Evolutionary conservation across 2,888 invertebrate species (phyloP), one percentile per base, ranked within the genome.

Genomic region (Drosophila kokeensis): DNA sequence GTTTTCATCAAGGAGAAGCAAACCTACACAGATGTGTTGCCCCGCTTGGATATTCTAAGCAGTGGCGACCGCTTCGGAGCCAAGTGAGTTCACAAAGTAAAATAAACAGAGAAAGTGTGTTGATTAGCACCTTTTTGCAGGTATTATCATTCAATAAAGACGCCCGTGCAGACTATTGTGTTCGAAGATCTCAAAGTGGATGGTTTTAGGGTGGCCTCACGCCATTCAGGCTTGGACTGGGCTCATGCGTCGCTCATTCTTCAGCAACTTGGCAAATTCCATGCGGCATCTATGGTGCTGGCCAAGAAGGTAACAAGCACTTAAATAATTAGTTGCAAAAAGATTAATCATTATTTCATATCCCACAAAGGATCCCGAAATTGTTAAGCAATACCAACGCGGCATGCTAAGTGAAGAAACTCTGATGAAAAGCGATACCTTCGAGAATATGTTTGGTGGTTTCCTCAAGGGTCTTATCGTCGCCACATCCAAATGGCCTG

Each of bases 251-350:
- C 92, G 38, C 69, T 94, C 54, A 93, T 94, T 1, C 81, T 95
- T 5, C 92, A 93, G 62, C 94, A 94, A 76, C 87, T 95, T 75
- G 95, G 94, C 0, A 93, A 92, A 67, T 93, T 94, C 75, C 95
- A 95, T 79, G 95, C 94, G 1, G 92, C 93, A 18, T 94, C 95
- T 0, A 93, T 94, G 64, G 93, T 94, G 34, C 80, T 95, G 57
- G 93, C 92, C 61, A 94, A 94, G 81, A 94, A 94, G 93, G 95
- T 90, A 74, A 64, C 4, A 7, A n/a, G 2, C 10, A 6, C 4
- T n/a, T 6, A 11, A 10, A 18, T 36, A 18, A 11, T 8, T 18
- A 4, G 7, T 1, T 1, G 29, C 2, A 4, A 2, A 27, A 10
- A 13, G 21, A n/a, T 6, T 15, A 45, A 8, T 50, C 15, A 40